Base-by-base conservation (phyloP, 2,888 invertebrate species). In the Temnothorax ravouxi region DNA sequence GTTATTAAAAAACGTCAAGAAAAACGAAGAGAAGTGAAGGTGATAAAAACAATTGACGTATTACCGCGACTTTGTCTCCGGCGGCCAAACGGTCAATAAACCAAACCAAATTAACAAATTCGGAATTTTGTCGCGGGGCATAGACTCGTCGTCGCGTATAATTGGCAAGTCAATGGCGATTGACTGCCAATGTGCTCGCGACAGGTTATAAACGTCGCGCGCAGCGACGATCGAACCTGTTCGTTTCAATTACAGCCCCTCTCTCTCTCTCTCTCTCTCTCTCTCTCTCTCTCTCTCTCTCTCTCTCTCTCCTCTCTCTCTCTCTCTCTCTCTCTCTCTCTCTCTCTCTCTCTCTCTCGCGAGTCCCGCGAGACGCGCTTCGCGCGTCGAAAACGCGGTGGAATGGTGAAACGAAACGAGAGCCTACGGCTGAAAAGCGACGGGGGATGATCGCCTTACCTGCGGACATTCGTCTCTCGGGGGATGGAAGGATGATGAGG, bases 381-480 rank as follows among this genome's bases (percentile, higher is more conserved):
- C 38, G n/a, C 41, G 61, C n/a, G n/a, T 9, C 9, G 29, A 11
- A 11, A n/a, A n/a, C 62, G 62, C 25, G 54, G 11, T 1, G 29
- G 29, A n/a, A n/a, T 15, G 29, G 25, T 0, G 34, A n/a, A n/a
- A 34, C 34, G 9, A 3, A 54, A 15, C 15, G 34, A 41, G 18
- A n/a, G 59, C 3, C 59, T 61, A 34, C 52, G 52, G 61, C 11
- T 5, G 34, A 4, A 34, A 34, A 34, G 15, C 61, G n/a, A 64
- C 1, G 44, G 47, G 47, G 74, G 34, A 59, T 71, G 74, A 44
- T 77, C 69, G 44, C 61, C 79, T 72, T 80, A 80, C 79, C 79
- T 80, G 79, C 11, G 47, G 59, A 80, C 74, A 80, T 72, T 71
- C 59, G 79, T 80, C 34, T 25, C 41, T 41, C 47, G 9, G 44